Evolutionary conservation across 1,140 invertebrate genomes (phyloP).

Genomic region (Calliopsis andreniformis): DNA sequence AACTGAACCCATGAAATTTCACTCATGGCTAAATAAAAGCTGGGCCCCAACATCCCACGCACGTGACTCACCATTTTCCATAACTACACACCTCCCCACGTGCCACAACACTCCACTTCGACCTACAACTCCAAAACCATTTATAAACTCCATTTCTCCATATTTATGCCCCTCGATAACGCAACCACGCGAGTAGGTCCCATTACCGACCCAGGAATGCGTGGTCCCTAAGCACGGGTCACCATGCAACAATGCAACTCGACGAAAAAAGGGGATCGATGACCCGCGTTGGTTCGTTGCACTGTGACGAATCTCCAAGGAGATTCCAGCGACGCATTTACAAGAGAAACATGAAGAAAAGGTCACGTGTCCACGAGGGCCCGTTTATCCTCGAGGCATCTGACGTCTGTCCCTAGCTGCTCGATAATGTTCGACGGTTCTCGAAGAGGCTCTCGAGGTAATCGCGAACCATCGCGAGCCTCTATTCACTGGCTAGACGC

Average conservation of each 20-base stretch:
- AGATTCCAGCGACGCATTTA: slow-evolving; percentile 37
- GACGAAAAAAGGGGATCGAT: slow-evolving; percentile 23
- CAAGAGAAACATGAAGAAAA: slow-evolving; percentile 46
- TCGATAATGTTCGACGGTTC: background rate
- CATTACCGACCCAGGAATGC: slow-evolving; percentile 36
- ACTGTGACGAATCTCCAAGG: slow-evolving; percentile 8
- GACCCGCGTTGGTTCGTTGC: slow-evolving; percentile 43
- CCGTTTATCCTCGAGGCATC: slow-evolving; percentile 37
- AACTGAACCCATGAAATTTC: too few species aligned
- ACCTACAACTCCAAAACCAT: too few species aligned
- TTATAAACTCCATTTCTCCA: slow-evolving; percentile 7
- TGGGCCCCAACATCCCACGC: too few species aligned
- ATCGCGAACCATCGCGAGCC: slow-evolving; percentile 17
- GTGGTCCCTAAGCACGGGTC: slow-evolving; percentile 39
- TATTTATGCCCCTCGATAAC: slow-evolving; percentile 30
- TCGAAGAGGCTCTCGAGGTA: background rate
- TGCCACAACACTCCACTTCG: too few species aligned
- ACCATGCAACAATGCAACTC: slow-evolving; percentile 52
- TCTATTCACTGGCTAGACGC: slow-evolving; percentile 25
- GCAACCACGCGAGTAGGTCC: slow-evolving; percentile 21
- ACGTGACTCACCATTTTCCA: too few species aligned
- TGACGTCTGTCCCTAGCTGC: background rate
- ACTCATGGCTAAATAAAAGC: too few species aligned
- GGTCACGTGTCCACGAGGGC: slow-evolving; percentile 2
- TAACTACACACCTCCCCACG: too few species aligned